Evolutionary conservation across 2,888 invertebrate species (phyloP), one percentile per base, ranked within the genome.

Genomic region (Labia minor): DNA sequence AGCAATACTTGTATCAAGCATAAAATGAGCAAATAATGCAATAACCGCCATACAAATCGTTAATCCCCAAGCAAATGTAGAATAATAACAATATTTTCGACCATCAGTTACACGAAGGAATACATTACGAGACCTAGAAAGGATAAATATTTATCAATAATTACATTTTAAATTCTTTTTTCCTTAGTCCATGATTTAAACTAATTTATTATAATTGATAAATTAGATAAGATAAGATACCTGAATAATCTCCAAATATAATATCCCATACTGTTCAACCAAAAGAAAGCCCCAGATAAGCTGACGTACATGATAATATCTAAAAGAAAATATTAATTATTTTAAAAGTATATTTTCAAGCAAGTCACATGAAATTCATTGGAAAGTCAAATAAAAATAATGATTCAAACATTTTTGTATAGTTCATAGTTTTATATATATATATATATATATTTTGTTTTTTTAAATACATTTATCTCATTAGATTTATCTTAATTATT

Each of bases 231-330:
- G 16, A 37, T 66, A 20, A 64, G 81, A 79, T 79, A 87, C 87
- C 84, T 87, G 75, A 92, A 92, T 1, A 90, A 92, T 76, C 87
- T 90, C 92, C 92, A 92, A 70, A 92, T 88, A 75, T 92, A 92
- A 75, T 89, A 92, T 65, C 91, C 92, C 70, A 90, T 83, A 74
- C 90, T 89, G 72, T 89, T 92, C 1, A 92, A 78, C 92, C 92
- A 92, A 74, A 92, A 90, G 77, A 91, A 92, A 65, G 90, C 89
- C 33, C 87, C 90, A 71, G 91, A 75, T 66, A 91, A 78, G 73
- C 89, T 88, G 66, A 89, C 81, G 73, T 90, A 90, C 71, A 89
- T 81, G 72, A 90, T 82, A 4, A 87, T 84, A 80, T 92, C 92
- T 89, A 81, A 70, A 85, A 84, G 70, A 72, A 66, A 70, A 63